These are phyloP conservation scores for Ophion obscuratus DNA, from an alignment of 2,888 invertebrate species.

Conservation along the genomic window DNA sequence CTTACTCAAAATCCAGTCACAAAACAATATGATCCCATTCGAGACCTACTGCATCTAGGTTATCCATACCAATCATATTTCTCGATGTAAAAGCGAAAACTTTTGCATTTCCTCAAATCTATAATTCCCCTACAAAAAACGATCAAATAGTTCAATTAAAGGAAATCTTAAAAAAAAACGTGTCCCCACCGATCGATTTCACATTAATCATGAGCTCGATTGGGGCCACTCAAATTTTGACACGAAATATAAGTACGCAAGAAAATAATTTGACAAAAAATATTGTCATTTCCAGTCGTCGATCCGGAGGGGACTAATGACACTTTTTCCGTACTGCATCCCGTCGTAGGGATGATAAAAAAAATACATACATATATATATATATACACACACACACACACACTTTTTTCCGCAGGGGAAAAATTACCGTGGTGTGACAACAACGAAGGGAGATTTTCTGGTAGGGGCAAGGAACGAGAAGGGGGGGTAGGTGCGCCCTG, in stretches of 20 bases:
- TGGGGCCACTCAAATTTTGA: not conserved
- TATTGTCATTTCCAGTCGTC: not conserved
- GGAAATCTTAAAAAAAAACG: too few species aligned
- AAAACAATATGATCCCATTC: too few species aligned
- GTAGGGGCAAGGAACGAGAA: not conserved
- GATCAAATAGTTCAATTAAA: too few species aligned
- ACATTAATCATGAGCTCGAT: too few species aligned
- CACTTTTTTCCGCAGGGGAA: not conserved
- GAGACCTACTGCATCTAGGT: too few species aligned
- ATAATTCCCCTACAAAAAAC: too few species aligned
- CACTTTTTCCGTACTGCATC: conserved; percentile 32
- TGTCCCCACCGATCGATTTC: too few species aligned
- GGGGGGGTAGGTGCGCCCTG: conserved; percentile 2
- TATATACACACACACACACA: not conserved
- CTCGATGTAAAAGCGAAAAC: too few species aligned
- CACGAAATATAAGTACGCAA: not conserved
- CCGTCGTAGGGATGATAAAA: conserved; percentile 1
- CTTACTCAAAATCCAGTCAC: too few species aligned
- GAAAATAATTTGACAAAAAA: not conserved
- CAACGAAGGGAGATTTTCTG: not conserved
- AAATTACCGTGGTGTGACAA: conserved; percentile 19
- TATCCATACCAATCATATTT: too few species aligned
- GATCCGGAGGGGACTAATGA: conserved; percentile 27
- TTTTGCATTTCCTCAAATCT: too few species aligned
- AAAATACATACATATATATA: conserved; percentile 3